Evolutionary conservation across 2,797 vertebrate genomes (phyloP), one percentile per base, ranked within the genome.

Genomic region (Chrysocyon brachyurus): DNA sequence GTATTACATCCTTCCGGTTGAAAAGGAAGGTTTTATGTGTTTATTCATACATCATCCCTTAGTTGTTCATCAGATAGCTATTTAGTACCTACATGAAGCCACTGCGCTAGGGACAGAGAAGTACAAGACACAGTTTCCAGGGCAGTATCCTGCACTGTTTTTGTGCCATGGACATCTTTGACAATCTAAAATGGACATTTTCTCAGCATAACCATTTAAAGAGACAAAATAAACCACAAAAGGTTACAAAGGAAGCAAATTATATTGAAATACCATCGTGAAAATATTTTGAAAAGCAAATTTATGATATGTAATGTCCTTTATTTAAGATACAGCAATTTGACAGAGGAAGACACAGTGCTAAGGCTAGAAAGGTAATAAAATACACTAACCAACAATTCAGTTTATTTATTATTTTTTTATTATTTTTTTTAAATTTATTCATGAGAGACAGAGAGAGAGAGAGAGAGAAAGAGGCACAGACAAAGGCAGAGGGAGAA

Each of bases 241-340:
- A 77, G 66, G 33, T 73, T 86, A 86, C 12, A 91, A 72, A 82
- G 79, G 46, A 93, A 96, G 12, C 22, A 59, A 64, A 72, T 54
- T 79, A 73, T 24, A 57, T 1, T 88, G 24, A 82, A 82, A 77
- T 92, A 40, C 12, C 15, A 52, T 56, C 95, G 63, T 82, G 4
- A 73, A 91, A 91, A 70, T 91, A 88, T 64, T 95, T 28, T 33
- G 33, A 88, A 93, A 96, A 59, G 36, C 3, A 83, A 94, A 78
- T 52, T 87, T 64, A 84, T 57, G 33, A 79, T 28, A 22, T 5
- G 31, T 19, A 73, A 88, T 26, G 9, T 63, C 12, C 12, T 88
- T 95, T 68, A 83, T 77, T 89, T 70, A 95, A 70, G 59, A 89
- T 61, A 26, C 15, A 64, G 19, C 10, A 72, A 24, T 87, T 61